Evolutionary conservation across 2,888 invertebrate species (phyloP), one percentile per base, ranked within the genome.

Genomic region (Alloscopus bannaensis): DNA sequence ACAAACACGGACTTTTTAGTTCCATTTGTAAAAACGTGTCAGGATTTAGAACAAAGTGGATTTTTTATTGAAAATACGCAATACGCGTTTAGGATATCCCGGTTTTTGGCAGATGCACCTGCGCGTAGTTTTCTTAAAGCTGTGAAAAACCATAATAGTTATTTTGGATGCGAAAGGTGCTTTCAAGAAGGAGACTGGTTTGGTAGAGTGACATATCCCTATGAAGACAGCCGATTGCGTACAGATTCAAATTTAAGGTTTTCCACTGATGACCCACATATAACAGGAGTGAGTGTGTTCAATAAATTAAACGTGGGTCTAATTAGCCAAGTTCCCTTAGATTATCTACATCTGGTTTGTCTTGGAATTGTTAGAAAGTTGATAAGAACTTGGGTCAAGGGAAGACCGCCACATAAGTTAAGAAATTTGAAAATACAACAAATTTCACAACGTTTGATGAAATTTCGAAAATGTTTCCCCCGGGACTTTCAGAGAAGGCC

Each of bases 401-500:
- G 73, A 2, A 65, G 45, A 66, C 24, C 45, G 1, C 73, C 73
- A 3, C 16, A 65, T 31, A 26, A 31, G 22, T 3, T 73, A 4
- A 11, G 2, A 4, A 0, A 8, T 2, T 2, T 31, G 0, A 29
- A 26, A 4, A 18, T 36, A 28, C 22, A 16, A 16, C 3, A 0
- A 6, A 73, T 73, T 31, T 73, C 57, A 0, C 3, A 20, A 1
- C 28, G 24, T n/a, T 26, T 73, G 11, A 3, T 64, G 2, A 3
- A 0, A 6, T 71, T 26, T 36, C 13, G 1, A 4, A 59, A 47
- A 11, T 40, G 18, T 18, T 64, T 78, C 36, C 71, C 71, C 1
- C 6, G 16, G 2, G 71, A 71, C 22, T 81, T 81, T 57, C n/a
- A 42, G 1, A 57, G 80, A 62, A 82, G 80, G 22, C 80, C 80